These are phyloP conservation scores for Bactericera cockerelli DNA, from an alignment of 1,140 invertebrate genomes.

Conservation along the genomic window DNA sequence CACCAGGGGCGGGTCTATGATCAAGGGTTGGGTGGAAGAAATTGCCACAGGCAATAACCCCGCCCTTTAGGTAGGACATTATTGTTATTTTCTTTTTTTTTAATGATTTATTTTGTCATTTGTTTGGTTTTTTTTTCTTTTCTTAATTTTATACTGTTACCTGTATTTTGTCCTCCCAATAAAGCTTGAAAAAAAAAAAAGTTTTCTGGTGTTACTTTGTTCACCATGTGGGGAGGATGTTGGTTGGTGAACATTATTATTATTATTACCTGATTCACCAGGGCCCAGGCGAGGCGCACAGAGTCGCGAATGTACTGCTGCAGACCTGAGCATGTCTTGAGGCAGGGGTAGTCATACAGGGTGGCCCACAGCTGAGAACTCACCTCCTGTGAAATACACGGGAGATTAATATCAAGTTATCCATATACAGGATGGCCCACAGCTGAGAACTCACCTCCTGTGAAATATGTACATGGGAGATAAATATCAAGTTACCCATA, in stretches of 20 bases:
- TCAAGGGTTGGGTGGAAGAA: neutral
- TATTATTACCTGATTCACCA: slow-evolving; percentile 35
- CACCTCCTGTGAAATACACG: slow-evolving; percentile 39
- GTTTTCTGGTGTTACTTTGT: neutral
- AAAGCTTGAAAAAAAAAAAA: no score
- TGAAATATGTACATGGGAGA: no score
- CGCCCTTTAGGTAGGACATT: no score
- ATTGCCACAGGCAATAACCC: no score
- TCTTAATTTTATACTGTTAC: no score
- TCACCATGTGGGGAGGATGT: no score
- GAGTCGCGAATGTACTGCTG: slow-evolving; percentile 44
- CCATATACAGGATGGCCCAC: slow-evolving; percentile 48
- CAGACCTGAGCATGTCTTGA: slow-evolving; percentile 43
- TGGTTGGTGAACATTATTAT: neutral
- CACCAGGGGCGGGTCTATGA: neutral
- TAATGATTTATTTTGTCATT: no score
- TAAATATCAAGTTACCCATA: no score
- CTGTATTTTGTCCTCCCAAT: no score
- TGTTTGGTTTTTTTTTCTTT: no score
- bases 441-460: slow-evolving; percentile 44
- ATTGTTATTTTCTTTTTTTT: no score
- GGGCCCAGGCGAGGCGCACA: slow-evolving; percentile 48
- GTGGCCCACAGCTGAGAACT: slow-evolving; percentile 47
- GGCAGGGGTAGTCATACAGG: slow-evolving; percentile 56
- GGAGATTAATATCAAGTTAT: no score